Conservation (phyloP, 2,113 vertebrate species). For the Hippopotamus amphibius region DNA sequence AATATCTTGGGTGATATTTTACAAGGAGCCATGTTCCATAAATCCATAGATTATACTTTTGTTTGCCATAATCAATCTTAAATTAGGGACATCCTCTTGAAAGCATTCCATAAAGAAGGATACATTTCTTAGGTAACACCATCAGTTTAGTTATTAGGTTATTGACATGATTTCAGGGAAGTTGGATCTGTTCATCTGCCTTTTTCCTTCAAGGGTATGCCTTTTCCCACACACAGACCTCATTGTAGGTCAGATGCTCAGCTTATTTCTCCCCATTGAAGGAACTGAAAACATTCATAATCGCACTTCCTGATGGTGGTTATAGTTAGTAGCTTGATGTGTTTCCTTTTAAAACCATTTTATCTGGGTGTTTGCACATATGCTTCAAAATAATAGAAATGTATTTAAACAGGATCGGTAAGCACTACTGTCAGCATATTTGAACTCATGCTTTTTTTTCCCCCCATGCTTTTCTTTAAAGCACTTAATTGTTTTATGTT, state of each 20-base stretch:
- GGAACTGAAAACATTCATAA: conserved; percentile 1
- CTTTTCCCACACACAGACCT: background rate
- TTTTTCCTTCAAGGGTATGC: background rate
- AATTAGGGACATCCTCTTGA: background rate
- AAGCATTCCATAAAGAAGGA: background rate
- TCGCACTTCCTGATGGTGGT: background rate
- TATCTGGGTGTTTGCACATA: background rate
- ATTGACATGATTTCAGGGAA: background rate
- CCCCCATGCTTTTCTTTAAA: background rate
- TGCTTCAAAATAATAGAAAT: background rate
- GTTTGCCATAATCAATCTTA: background rate
- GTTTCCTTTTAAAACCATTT: conserved; percentile 52
- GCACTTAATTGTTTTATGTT: background rate
- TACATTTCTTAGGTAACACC: background rate
- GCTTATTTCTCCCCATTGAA: background rate
- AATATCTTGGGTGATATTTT: background rate
- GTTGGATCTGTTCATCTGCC: background rate
- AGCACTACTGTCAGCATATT: background rate
- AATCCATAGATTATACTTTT: background rate
- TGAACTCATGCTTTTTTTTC: background rate
- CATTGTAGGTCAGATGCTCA: background rate
- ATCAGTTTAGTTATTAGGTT: background rate
- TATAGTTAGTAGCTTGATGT: conserved; percentile 18
- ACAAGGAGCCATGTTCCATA: background rate
- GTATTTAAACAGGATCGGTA: background rate